phyloP scores from a whole-genome alignment of 2,797 vertebrate genomes.

The Macroramphosus scolopax region DNA sequence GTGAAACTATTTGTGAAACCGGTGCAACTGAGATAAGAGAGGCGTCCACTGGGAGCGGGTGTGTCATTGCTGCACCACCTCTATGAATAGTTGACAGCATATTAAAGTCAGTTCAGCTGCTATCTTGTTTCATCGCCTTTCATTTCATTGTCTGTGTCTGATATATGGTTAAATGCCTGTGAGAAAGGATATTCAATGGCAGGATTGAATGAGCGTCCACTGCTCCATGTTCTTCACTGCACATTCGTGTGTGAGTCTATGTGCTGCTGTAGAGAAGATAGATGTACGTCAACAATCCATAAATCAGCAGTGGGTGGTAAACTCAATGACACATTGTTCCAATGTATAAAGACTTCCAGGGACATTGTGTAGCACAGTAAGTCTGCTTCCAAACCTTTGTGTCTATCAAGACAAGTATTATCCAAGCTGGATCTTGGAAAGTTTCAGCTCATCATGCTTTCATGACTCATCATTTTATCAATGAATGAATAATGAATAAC shows the following conservation, averaged over 20 bases:
- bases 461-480: too few relatives aligned
- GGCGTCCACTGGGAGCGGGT: constrained; percentile 47
- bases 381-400: too few relatives aligned
- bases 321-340: too few relatives aligned
- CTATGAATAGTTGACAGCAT: constrained; percentile 35
- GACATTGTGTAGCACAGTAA: too few relatives aligned
- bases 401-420: too few relatives aligned
- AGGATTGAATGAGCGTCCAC: constrained; percentile 7
- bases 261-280: constrained; percentile 17
- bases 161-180: constrained; percentile 24
- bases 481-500: too few relatives aligned
- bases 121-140: constrained; percentile 53
- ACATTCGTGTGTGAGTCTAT: constrained; percentile 6
- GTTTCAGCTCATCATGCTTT: too few relatives aligned
- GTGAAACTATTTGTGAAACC: too few relatives aligned
- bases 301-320: too few relatives aligned
- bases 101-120: constrained; percentile 30
- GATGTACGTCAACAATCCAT: constrained; percentile 24
- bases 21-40: constrained; percentile 29
- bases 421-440: too few relatives aligned
- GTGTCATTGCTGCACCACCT: constrained; percentile 47
- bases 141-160: constrained; percentile 50
- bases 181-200: constrained; percentile 27
- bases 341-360: too few relatives aligned
- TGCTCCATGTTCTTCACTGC: constrained; percentile 1